Evolutionary conservation across 2,797 vertebrate species (phyloP).

Genomic region (Hoplostethus atlanticus): DNA sequence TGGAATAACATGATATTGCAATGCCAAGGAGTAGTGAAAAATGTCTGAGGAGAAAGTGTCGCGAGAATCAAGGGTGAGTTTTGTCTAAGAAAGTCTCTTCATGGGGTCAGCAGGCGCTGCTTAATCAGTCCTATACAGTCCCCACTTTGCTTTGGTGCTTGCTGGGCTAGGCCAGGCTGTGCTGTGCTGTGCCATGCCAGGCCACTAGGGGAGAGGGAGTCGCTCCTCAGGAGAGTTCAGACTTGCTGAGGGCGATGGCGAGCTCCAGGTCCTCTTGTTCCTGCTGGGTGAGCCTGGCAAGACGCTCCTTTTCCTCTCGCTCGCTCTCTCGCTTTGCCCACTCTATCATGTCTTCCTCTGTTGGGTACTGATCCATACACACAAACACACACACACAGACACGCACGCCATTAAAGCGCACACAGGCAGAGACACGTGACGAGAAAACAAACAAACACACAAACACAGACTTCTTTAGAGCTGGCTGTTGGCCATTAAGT

Average conservation of each 20-base stretch:
- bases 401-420: background rate
- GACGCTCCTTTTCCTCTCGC: conserved; percentile 95
- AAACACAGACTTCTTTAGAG: conserved; percentile 46
- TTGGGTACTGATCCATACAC: conserved; percentile 90
- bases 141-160: conserved; percentile 78
- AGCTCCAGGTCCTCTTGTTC: conserved; percentile 99
- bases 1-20: conserved; percentile 35
- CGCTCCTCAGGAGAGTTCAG: conserved; percentile 92
- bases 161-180: conserved; percentile 55
- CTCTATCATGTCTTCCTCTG: conserved; percentile 99
- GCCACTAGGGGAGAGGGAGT: conserved; percentile 24
- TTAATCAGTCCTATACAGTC: conserved; percentile 66
- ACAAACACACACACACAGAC: conserved; percentile 53
- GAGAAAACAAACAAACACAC: conserved; percentile 39
- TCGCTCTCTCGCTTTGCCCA: conserved; percentile 99
- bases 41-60: conserved; percentile 21
- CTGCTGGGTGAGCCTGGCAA: conserved; percentile 95
- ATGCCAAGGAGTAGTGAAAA: conserved; percentile 36
- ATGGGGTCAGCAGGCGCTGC: conserved; percentile 65
- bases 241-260: conserved; percentile 99
- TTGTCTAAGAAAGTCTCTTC: conserved; percentile 56
- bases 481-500: background rate
- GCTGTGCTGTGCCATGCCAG: conserved; percentile 48
- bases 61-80: conserved; percentile 44
- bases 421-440: conserved; percentile 34